A percentile compares a stretch with the other conserved stretches of the same genome.
Conservation (phyloP, 2,113 vertebrate species). For the Catharus bicknelli region DNA sequence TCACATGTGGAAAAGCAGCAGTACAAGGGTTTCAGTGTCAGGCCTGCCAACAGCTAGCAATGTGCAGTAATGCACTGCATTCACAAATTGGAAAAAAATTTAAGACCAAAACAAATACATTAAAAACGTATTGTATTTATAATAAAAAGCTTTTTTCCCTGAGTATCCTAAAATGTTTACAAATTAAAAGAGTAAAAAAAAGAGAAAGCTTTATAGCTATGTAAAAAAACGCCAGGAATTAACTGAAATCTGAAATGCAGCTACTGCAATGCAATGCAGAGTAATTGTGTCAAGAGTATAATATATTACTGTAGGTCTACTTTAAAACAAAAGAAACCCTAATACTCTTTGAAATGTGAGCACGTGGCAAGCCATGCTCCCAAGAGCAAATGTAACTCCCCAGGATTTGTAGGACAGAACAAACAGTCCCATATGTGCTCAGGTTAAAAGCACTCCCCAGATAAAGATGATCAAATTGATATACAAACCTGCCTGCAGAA, state of each 20-base stretch:
- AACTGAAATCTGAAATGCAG: neutral
- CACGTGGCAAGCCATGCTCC: accelerated
- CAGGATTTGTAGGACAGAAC: neutral
- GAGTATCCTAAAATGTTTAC: neutral
- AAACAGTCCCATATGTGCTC: neutral
- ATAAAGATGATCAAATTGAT: neutral
- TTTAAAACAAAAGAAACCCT: neutral
- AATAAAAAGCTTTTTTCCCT: neutral
- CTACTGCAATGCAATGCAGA: neutral
- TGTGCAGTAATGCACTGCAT: neutral
- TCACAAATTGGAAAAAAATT: conserved; percentile 10
- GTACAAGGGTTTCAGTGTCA: neutral
- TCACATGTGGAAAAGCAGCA: neutral
- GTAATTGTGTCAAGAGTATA: neutral
- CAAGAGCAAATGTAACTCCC: neutral
- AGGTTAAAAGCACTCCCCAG: neutral
- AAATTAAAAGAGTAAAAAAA: neutral
- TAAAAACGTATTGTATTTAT: neutral
- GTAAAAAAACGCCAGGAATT: neutral
- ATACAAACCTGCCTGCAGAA: neutral
- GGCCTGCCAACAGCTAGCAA: neutral
- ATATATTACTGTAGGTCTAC: neutral
- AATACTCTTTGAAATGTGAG: neutral
- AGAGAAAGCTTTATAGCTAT: neutral
- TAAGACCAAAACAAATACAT: neutral